A percentile compares a stretch with the other conserved stretches of the same genome.
Evolutionary conservation across 2,888 invertebrate genomes (phyloP).

Genomic region (Aproaerema taeniolella): DNA sequence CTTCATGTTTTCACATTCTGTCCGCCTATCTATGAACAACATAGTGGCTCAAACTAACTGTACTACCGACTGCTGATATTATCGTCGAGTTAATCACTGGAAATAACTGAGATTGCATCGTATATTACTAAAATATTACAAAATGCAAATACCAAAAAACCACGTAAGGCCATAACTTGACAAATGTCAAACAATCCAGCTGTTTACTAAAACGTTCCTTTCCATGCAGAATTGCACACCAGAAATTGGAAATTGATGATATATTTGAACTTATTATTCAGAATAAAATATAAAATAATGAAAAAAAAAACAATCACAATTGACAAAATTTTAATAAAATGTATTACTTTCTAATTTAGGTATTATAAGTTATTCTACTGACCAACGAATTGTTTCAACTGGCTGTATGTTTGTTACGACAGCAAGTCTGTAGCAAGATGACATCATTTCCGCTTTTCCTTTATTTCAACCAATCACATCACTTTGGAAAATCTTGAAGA

Average conservation of each 20-base stretch:
- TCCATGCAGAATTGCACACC: background rate
- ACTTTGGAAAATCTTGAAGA: too few relatives aligned
- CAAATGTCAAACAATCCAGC: constrained; percentile 24
- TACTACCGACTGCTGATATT: constrained; percentile 39
- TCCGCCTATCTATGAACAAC: constrained; percentile 61
- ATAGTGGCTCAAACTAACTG: constrained; percentile 37
- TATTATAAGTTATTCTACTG: too few relatives aligned
- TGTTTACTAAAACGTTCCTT: constrained; percentile 8
- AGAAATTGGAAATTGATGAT: background rate
- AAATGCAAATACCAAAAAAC: constrained; percentile 57
- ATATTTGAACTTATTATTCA: too few relatives aligned
- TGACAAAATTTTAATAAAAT: too few relatives aligned
- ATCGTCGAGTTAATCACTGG: constrained; percentile 35
- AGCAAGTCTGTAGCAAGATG: too few relatives aligned
- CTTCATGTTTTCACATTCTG: constrained; percentile 52
- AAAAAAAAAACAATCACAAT: too few relatives aligned
- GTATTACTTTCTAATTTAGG: too few relatives aligned
- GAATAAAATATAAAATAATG: too few relatives aligned
- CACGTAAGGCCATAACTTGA: constrained; percentile 59
- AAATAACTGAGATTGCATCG: constrained; percentile 55
- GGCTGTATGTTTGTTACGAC: too few relatives aligned
- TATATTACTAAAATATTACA: constrained; percentile 46
- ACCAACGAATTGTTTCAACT: too few relatives aligned
- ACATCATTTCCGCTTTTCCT: too few relatives aligned
- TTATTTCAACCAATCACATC: too few relatives aligned